Base-by-base conservation (phyloP, 1,140 invertebrate species). In the Platyura marginata region DNA sequence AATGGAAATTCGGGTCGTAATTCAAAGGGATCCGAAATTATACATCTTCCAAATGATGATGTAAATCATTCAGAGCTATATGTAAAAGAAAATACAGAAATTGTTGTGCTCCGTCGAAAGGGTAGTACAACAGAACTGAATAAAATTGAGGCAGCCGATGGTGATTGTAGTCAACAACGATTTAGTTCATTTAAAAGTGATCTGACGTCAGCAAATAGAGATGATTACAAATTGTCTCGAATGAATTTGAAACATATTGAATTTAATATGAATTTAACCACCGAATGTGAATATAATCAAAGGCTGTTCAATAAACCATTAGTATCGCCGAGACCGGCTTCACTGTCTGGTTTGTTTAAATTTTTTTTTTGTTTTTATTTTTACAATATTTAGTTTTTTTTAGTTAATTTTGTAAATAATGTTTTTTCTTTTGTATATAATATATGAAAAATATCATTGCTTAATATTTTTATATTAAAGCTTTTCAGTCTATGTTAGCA, bases 341-440 rank as follows among this genome's bases (percentile, higher is more conserved):
- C 58, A 44, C 52, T 61, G 56, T 61, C 58, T 54, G 59, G 59
- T 61, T 59, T 53, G 58, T 61, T 59, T 48, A 9, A 10, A 25
- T 36, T 23, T 42, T 37, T n/a, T n/a, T n/a, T n/a, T n/a, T n/a
- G n/a, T n/a, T n/a, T n/a, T n/a, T n/a, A n/a, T n/a, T n/a, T n/a
- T n/a, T n/a, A n/a, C n/a, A n/a, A n/a, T n/a, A n/a, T n/a, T n/a
- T n/a, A n/a, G n/a, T n/a, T n/a, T n/a, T n/a, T n/a, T n/a, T n/a
- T n/a, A n/a, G n/a, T n/a, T n/a, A n/a, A n/a, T n/a, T n/a, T n/a
- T n/a, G n/a, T n/a, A n/a, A n/a, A n/a, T n/a, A n/a, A n/a, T n/a
- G n/a, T n/a, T n/a, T n/a, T n/a, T n/a, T n/a, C n/a, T n/a, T n/a
- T n/a, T n/a, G n/a, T n/a, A n/a, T n/a, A n/a, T n/a, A n/a, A n/a